Percentiles rank a stretch among this genome's conserved stretches.
Evolutionary conservation across 2,888 invertebrate genomes (phyloP).

Genomic region (Nemapogon koenigi): DNA sequence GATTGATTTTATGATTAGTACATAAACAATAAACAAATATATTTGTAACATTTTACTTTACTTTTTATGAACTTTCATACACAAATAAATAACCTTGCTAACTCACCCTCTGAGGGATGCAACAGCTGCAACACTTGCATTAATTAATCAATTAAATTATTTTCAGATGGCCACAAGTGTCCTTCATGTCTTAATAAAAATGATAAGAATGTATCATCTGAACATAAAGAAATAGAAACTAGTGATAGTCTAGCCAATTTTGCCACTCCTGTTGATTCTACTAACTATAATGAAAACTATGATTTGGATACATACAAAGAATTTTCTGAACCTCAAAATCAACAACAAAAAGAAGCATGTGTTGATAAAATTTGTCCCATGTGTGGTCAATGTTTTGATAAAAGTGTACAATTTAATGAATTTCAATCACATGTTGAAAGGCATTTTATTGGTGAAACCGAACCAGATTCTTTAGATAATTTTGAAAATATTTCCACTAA

Average conservation of each 20-base stretch:
- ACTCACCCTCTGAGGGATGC: too few relatives aligned
- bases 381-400: slow-evolving; percentile 70
- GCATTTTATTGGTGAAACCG: slow-evolving; percentile 72
- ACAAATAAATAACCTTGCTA: too few relatives aligned
- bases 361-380: slow-evolving; percentile 75
- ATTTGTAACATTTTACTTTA: too few relatives aligned
- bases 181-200: slow-evolving; percentile 38
- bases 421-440: slow-evolving; percentile 80
- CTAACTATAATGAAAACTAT: slow-evolving; percentile 38
- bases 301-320: slow-evolving; percentile 39
- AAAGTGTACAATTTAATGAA: slow-evolving; percentile 63
- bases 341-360: slow-evolving; percentile 25
- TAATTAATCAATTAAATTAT: slow-evolving; percentile 10
- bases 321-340: slow-evolving; percentile 24
- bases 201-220: slow-evolving; percentile 33
- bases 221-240: slow-evolving; percentile 56
- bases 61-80: too few relatives aligned
- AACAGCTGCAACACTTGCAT: too few relatives aligned
- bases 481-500: slow-evolving; percentile 45
- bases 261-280: slow-evolving; percentile 53
- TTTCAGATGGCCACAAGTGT: slow-evolving; percentile 52
- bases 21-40: too few relatives aligned
- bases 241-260: slow-evolving; percentile 52
- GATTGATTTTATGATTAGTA: too few relatives aligned
- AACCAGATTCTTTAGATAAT: slow-evolving; percentile 58